Conservation (phyloP, 2,888 invertebrate genomes). For the Diploptera punctata region DNA sequence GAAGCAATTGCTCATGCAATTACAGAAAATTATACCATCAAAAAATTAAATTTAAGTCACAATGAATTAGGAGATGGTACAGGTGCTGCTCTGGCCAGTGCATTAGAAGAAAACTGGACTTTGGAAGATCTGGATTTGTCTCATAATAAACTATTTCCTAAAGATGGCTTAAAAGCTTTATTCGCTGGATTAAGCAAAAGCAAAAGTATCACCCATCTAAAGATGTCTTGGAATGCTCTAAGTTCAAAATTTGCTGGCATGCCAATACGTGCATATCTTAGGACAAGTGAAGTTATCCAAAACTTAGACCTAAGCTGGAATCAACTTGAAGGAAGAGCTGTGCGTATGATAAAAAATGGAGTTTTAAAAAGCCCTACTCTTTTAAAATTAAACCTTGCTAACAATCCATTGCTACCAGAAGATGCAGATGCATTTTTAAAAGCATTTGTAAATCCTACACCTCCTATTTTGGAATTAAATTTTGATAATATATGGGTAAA, state of each 20-base stretch:
- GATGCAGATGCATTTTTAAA: not conserved
- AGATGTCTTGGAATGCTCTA: not conserved
- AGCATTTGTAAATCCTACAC: not conserved
- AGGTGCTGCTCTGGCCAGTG: not conserved
- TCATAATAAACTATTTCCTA: not conserved
- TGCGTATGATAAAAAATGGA: not conserved
- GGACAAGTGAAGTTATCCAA: not conserved
- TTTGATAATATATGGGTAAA: not conserved
- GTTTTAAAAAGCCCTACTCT: too few species aligned
- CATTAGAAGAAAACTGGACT: not conserved
- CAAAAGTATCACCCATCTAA: not conserved
- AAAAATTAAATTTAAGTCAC: slow-evolving; percentile 21
- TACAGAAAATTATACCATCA: slow-evolving; percentile 18
- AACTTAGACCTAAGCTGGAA: slow-evolving; percentile 1
- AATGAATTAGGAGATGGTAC: slow-evolving; percentile 14
- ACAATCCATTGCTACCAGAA: not conserved
- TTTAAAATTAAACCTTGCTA: too few species aligned
- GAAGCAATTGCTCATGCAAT: not conserved
- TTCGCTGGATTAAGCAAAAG: not conserved
- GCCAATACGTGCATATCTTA: not conserved
- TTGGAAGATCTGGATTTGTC: not conserved
- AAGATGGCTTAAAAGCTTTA: not conserved
- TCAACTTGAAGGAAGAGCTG: not conserved
- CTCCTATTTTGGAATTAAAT: not conserved
- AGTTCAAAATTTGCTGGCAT: not conserved